These are phyloP conservation scores for Microcebus murinus DNA, from an alignment of 2,113 vertebrate genomes.

Conservation along the genomic window DNA sequence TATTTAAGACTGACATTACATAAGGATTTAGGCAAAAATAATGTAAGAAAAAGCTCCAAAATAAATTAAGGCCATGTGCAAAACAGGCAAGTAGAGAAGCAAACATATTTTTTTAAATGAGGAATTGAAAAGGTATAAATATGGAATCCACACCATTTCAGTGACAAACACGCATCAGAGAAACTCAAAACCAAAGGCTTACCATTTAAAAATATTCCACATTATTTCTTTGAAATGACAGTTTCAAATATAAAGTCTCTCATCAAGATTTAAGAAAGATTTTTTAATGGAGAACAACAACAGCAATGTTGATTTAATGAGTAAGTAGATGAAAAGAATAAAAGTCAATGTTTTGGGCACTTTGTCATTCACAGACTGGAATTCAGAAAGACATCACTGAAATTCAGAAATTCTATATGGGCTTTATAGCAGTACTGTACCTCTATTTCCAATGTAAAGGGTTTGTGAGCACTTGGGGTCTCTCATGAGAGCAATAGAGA, in stretches of 20 bases:
- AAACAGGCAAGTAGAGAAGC: neutral
- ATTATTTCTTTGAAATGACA: slow-evolving; percentile 7
- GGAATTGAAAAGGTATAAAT: neutral
- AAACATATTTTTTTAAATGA: slow-evolving; percentile 10
- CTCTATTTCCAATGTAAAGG: neutral
- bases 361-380: neutral
- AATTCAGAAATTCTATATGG: neutral
- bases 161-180: neutral
- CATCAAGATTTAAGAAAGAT: neutral
- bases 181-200: slow-evolving; percentile 42
- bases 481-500: neutral
- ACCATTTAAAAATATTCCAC: neutral
- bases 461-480: neutral
- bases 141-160: neutral
- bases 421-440: neutral
- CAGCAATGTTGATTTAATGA: neutral
- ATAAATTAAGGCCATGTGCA: neutral
- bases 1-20: slow-evolving; percentile 14
- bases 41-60: neutral
- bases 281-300: neutral
- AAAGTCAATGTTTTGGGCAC: neutral
- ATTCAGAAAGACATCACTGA: slow-evolving; percentile 9
- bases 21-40: slow-evolving; percentile 5
- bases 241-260: neutral
- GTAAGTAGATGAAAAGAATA: neutral